phyloP scores from a whole-genome alignment of 1,140 invertebrate species.

The Aphaenogaster floridana region DNA sequence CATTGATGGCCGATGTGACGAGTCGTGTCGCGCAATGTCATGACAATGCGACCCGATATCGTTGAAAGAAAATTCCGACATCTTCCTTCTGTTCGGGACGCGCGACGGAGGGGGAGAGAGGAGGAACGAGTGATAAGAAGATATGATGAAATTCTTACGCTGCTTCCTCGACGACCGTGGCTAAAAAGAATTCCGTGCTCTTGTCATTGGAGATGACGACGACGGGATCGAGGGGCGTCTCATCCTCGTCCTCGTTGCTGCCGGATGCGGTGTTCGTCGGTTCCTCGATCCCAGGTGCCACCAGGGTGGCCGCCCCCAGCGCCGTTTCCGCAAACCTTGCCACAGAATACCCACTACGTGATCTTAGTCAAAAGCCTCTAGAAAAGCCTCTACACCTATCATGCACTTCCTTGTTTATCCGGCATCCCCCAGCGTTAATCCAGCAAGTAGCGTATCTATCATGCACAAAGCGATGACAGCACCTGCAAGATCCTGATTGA shows the following conservation, averaged over 20 bases:
- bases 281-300: conserved; percentile 89
- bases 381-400: conserved; percentile 84
- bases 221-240: conserved; percentile 85
- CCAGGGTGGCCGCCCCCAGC: conserved; percentile 89
- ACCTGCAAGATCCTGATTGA: conserved; percentile 60
- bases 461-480: conserved; percentile 69
- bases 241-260: conserved; percentile 94
- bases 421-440: conserved; percentile 61
- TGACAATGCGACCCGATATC: conserved; percentile 47
- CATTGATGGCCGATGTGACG: background rate
- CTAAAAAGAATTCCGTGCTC: conserved; percentile 95
- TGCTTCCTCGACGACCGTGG: conserved; percentile 93
- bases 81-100: background rate
- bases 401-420: conserved; percentile 73
- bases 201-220: conserved; percentile 95
- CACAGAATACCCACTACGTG: conserved; percentile 87
- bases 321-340: conserved; percentile 93
- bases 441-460: conserved; percentile 67
- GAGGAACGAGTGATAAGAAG: conserved; percentile 29
- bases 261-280: conserved; percentile 97
- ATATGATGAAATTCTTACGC: conserved; percentile 86
- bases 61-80: conserved; percentile 48
- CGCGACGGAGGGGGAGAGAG: too few relatives aligned
- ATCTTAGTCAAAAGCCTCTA: conserved; percentile 86
- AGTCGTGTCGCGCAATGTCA: conserved; percentile 17